Base-by-base conservation (phyloP, 2,888 invertebrate genomes). In the Agrotis ipsilon region DNA sequence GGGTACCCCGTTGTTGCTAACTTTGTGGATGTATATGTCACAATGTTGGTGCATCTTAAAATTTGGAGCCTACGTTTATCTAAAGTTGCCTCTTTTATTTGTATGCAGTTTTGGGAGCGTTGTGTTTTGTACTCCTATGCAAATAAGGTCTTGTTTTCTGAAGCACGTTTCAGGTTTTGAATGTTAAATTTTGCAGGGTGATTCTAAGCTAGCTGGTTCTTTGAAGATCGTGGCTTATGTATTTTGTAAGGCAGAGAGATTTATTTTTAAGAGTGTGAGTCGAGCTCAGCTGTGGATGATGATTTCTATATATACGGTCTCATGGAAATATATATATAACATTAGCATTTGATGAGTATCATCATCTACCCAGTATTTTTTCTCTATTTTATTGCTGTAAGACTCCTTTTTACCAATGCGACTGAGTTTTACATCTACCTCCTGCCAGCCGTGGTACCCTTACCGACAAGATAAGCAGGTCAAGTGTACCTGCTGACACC, bases 1-100 rank as follows among this genome's bases (percentile, higher is more conserved):
- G 91, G 89, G 85, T 89, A 85, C 88, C 78, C 75, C 83, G 75
- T 80, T 85, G 87, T 82, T 80, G 75, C 72, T 84, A 82, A 81
- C 74, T 79, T 81, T 81, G 82, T 60, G 78, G 68, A 78, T 82
- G 61, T 64, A 83, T 78, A 81, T 79, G 77, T 64, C 74, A 75
- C 76, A 68, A 74, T 79, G 81, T 76, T 63, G 59, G 74, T 75
- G 79, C 81, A 83, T 83, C 83, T 75, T 81, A 57, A 77, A 73
- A 79, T 84, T 68, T 32, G 18, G 59, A 64, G 69, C 72, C 69
- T 67, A 67, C 66, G 70, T 77, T 80, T 83, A 82, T 79, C 72
- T 76, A 60, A 62, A 78, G 68, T 74, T 73, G 9, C 16, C 54
- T 72, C 63, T 82, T 78, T 72, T 77, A 80, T 78, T 84, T 82